A percentile compares a stretch with the other conserved stretches of the same genome.
Evolutionary conservation across 2,888 invertebrate genomes (phyloP).

Genomic region (Craniophora ligustri): DNA sequence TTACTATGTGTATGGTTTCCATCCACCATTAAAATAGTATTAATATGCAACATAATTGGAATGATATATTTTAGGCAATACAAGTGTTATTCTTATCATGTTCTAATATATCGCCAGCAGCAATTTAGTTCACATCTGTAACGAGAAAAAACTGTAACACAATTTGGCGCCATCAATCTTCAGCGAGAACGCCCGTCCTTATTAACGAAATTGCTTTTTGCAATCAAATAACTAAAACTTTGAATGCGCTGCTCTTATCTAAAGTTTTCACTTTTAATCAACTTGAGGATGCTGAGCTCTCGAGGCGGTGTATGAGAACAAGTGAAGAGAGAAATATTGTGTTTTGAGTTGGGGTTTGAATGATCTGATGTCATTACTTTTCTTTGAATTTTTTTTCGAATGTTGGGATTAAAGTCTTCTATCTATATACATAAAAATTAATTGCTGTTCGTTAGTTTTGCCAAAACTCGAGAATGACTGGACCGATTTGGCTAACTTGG

Average conservation of each 20-base stretch:
- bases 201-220: conserved; percentile 40
- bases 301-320: background rate
- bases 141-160: conserved; percentile 4
- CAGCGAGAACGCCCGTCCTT: conserved; percentile 8
- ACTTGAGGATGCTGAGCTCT: conserved; percentile 17
- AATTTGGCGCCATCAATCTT: conserved; percentile 38
- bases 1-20: no score
- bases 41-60: no score
- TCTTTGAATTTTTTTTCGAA: no score
- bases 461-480: no score
- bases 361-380: no score
- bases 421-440: no score
- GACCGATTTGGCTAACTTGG: no score
- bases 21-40: no score
- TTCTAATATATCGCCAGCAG: background rate
- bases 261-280: conserved; percentile 43
- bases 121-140: background rate
- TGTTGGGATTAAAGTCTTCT: no score
- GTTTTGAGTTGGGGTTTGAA: background rate
- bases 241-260: conserved; percentile 23
- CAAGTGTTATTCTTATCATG: no score
- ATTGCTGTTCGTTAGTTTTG: no score
- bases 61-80: no score
- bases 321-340: background rate
- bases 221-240: conserved; percentile 41